Evolutionary conservation across 2,797 vertebrate genomes (phyloP), one percentile per base, ranked within the genome.

Genomic region (Pantherophis alleghaniensis): DNA sequence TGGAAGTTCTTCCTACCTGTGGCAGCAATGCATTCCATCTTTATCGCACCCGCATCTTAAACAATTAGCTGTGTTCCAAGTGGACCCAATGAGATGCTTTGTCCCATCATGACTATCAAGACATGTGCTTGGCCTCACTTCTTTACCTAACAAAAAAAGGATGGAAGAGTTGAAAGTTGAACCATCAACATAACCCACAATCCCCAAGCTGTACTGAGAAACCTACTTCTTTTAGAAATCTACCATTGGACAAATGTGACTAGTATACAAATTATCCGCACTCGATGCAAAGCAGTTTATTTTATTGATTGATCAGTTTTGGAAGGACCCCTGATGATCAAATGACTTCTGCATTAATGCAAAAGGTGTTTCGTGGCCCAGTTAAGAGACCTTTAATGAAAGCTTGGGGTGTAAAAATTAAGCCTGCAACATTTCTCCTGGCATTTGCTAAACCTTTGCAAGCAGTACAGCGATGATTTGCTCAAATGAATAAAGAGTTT

Each of bases 31-130:
- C 56, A 24, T 13, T 20, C n/a, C 87, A 10, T 13, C 0, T 57
- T 0, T 2, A 20, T 0, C 0, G 2, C 87, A 88, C 0, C 0
- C 10, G 0, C 56, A 88, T 57, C 10, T 9, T 0, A 32, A n/a
- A 32, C 63, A 69, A 2, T 16, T 5, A 16, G 5, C 63, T 69
- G 63, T 32, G 13, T 69, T 69, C 63, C 63, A 69, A 16, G 63
- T 69, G 13, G 63, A 69, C 28, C 63, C 63, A 69, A 69, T 6
- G 13, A 69, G 28, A 69, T 69, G 63, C 4, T 16, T 32, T 16
- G 1, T 69, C 13, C 5, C 0, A 69, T 69, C 63, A 32, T 32
- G 0, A 2, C 0, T 14, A 32, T 69, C 63, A 22, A 13, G 0
- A 28, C 87, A 88, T 5, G n/a, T 20, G 1, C 0, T 3, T 37